A percentile compares a stretch with the other conserved stretches of the same genome.
These are phyloP conservation scores for Cinara cedri DNA, from an alignment of 2,888 invertebrate species.

Conservation along the genomic window DNA sequence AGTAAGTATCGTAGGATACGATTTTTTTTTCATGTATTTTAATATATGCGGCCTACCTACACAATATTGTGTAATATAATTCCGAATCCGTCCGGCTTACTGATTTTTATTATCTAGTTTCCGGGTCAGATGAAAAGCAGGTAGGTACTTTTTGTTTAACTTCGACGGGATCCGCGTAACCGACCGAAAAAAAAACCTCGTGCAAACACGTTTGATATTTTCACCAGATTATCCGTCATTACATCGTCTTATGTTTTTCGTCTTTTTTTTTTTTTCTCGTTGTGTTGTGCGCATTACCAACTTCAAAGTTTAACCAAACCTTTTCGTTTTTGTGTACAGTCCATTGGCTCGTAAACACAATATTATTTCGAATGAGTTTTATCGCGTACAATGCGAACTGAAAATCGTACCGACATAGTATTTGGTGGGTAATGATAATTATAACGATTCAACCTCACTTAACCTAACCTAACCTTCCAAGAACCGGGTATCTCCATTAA, in stretches of 20 bases:
- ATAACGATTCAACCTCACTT: too few species aligned
- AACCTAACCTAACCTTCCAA: too few species aligned
- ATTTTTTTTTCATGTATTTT: too few species aligned
- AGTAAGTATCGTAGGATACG: neutral
- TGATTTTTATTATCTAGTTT: constrained; percentile 43
- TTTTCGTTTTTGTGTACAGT: constrained; percentile 13
- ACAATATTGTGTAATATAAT: neutral
- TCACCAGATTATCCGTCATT: constrained; percentile 27
- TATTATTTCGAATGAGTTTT: too few species aligned
- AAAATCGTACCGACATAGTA: neutral
- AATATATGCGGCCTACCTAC: too few species aligned
- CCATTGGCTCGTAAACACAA: constrained; percentile 1
- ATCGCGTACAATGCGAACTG: neutral
- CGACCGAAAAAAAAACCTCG: constrained; percentile 20
- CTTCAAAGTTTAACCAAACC: constrained; percentile 27
- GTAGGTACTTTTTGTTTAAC: constrained; percentile 33
- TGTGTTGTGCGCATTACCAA: too few species aligned
- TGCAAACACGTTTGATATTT: constrained; percentile 44
- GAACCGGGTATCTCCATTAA: too few species aligned
- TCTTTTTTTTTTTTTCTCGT: too few species aligned
- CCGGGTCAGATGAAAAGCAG: constrained; percentile 33
- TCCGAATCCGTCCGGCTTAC: constrained; percentile 4
- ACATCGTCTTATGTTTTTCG: constrained; percentile 6
- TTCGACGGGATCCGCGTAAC: constrained; percentile 20
- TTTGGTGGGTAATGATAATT: too few species aligned